phyloP scores from a whole-genome alignment of 2,797 vertebrate species.

The Schizothorax lantsangensis region DNA sequence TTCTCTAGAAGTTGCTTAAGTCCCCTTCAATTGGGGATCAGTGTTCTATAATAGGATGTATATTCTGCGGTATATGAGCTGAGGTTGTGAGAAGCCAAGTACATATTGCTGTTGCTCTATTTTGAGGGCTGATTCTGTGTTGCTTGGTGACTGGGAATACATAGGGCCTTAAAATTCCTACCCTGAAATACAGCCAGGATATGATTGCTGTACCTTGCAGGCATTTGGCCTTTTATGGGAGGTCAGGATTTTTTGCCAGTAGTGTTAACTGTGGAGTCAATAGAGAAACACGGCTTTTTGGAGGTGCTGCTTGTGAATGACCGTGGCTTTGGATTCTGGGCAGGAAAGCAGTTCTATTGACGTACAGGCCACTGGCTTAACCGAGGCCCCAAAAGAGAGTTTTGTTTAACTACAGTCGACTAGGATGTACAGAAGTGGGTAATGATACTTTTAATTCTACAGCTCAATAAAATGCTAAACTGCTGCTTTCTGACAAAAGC shows the following conservation, averaged over 20 bases:
- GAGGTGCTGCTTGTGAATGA: conserved; percentile 20
- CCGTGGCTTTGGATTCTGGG: conserved; percentile 13
- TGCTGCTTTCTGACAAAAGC: conserved; percentile 32
- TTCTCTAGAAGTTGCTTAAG: neutral
- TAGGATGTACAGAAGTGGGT: neutral
- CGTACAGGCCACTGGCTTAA: conserved; percentile 33
- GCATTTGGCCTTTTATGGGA: conserved; percentile 57
- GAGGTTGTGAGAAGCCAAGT: conserved; percentile 1
- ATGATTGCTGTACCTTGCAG: conserved; percentile 47
- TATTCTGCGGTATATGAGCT: neutral
- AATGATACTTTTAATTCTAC: conserved; percentile 37
- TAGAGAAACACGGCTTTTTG: conserved; percentile 19
- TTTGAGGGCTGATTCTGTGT: conserved; percentile 23
- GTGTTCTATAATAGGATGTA: conserved; percentile 9
- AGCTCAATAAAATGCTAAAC: conserved; percentile 52
- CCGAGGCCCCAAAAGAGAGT: neutral
- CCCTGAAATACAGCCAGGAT: conserved; percentile 50
- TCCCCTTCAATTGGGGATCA: neutral
- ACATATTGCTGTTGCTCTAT: conserved; percentile 17
- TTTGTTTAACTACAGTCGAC: conserved; percentile 30
- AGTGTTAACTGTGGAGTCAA: conserved; percentile 66
- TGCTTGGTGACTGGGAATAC: conserved; percentile 33
- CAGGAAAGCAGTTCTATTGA: conserved; percentile 33
- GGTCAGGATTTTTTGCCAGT: conserved; percentile 62
- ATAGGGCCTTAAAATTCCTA: conserved; percentile 33